phyloP scores from a whole-genome alignment of 1,140 invertebrate genomes.

The Anoplolepis gracilipes region DNA sequence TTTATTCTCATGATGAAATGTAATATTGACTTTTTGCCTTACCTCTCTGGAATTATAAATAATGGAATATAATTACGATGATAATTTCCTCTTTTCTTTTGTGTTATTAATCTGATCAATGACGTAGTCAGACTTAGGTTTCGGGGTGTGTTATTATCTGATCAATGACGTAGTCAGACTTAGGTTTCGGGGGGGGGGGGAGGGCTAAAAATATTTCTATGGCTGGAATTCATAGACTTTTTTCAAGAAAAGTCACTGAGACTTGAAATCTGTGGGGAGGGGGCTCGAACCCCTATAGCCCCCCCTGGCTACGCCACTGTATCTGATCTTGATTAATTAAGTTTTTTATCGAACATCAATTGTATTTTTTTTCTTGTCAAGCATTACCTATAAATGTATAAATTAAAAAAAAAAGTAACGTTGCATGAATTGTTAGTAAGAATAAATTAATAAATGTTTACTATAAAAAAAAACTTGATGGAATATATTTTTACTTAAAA shows the following conservation, averaged over 20 bases:
- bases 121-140: no score
- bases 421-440: neutral
- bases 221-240: no score
- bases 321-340: neutral
- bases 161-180: no score
- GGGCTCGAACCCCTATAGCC: no score
- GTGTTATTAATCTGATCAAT: neutral
- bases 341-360: neutral
- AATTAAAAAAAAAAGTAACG: neutral
- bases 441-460: neutral
- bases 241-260: no score
- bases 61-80: no score
- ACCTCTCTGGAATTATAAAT: conserved; percentile 87
- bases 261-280: no score
- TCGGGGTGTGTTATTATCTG: no score
- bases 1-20: conserved; percentile 90
- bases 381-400: neutral
- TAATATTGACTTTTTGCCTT: conserved; percentile 90
- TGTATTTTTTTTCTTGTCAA: neutral
- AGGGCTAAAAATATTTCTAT: no score
- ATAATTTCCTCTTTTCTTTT: neutral
- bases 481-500: no score
- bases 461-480: neutral
- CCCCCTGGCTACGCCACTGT: no score
- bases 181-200: no score